Base-by-base conservation (phyloP, 2,797 vertebrate genomes). In the Acomys russatus region DNA sequence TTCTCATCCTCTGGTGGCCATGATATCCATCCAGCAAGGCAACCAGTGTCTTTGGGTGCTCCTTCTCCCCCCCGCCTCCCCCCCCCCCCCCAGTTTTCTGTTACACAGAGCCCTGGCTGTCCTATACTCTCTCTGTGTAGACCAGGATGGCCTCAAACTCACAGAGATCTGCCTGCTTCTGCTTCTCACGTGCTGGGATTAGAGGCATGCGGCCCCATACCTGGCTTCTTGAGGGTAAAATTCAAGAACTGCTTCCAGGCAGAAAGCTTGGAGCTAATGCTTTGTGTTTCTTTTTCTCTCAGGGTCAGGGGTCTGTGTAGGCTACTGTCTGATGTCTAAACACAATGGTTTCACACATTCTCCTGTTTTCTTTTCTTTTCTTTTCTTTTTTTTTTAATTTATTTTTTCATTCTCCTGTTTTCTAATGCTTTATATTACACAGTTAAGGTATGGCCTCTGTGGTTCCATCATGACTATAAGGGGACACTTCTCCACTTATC, bases 241-340 rank as follows among this genome's bases (percentile, higher is more conserved):
- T 61, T 44, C 90, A 94, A 30, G 96, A 90, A 88, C 54, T 38
- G 28, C 59, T 84, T 66, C 9, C 51, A 92, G 78, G 83, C 44
- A 94, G 84, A 96, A 79, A 73, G 76, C 38, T 54, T 64, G 0
- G 17, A 63, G 22, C 66, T 94, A 28, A 64, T 25, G 89, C 70
- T 93, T 28, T 28, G 23, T 85, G 30, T 74, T 64, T 76, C 87
- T 95, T 70, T 44, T 88, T 64, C 30, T 94, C 82, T 94, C 66
- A 66, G 66, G 35, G 84, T 64, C 87, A 92, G 30, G 35, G 18
- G 59, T 78, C 22, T 87, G 44, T 23, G n/a, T 7, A 95, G 56
- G 74, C 68, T 73, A 33, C 68, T 83, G 70, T 85, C 87, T 51
- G 51, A 74, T 51, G 66, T 93, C 51, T 49, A 54, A 91, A 86